phyloP scores from a whole-genome alignment of 2,797 vertebrate species.

The Chelon auratus region DNA sequence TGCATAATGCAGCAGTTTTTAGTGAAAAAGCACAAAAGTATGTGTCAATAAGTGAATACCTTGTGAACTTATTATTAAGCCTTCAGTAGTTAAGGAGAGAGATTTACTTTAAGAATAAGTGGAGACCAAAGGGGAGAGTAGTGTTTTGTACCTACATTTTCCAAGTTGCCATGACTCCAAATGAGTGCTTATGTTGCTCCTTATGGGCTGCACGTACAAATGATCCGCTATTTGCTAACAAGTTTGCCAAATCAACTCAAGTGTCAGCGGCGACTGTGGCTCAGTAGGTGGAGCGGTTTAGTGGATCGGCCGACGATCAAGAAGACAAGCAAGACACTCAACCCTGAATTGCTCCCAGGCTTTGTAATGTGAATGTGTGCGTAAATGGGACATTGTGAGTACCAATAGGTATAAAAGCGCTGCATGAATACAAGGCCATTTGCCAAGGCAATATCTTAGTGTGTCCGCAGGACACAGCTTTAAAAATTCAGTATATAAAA shows the following conservation, averaged over 20 bases:
- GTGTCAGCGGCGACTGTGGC: not conserved
- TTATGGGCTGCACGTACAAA: not conserved
- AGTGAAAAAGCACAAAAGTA: not conserved
- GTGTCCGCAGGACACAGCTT: too few relatives aligned
- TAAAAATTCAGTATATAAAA: not conserved
- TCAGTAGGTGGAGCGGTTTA: too few relatives aligned
- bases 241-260: not conserved
- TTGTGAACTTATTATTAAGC: not conserved
- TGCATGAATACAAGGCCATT: too few relatives aligned
- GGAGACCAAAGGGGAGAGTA: not conserved
- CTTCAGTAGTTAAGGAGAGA: not conserved
- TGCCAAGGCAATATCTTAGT: too few relatives aligned
- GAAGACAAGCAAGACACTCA: too few relatives aligned
- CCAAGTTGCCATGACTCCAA: not conserved
- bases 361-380: too few relatives aligned
- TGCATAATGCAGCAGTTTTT: not conserved
- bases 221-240: not conserved
- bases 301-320: too few relatives aligned
- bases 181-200: not conserved
- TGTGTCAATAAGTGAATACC: not conserved
- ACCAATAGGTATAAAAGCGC: too few relatives aligned
- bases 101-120: slow-evolving; percentile 7
- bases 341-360: too few relatives aligned
- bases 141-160: not conserved
- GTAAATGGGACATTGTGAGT: too few relatives aligned